Evolutionary conservation across 2,797 vertebrate genomes (phyloP), one percentile per base, ranked within the genome.

Genomic region (Spondyliosoma cantharus): DNA sequence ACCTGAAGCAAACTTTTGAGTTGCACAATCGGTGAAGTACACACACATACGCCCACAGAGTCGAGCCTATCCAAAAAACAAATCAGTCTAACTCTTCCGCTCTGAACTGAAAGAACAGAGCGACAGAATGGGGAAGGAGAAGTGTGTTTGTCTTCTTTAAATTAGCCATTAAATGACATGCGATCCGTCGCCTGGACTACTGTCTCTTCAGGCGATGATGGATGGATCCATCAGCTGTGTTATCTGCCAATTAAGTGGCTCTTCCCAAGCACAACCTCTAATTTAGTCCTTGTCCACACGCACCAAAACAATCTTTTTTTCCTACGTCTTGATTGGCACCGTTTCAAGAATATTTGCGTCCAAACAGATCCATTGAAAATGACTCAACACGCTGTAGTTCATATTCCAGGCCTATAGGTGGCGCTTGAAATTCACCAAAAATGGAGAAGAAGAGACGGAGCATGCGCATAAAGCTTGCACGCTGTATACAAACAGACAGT

Each of bases 141-240:
- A 12, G 57, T 59, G 58, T 85, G 56, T 86, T 84, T 89, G 82
- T 54, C 61, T 65, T 76, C 79, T 79, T 83, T 72, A 89, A 93
- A 92, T 92, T 78, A 82, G 54, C 84, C 89, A 92, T 84, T 93
- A 92, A 93, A 92, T 81, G 54, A 87, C 80, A 77, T 72, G 80
- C 69, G 60, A 78, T 85, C 62, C 48, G 62, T 83, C 46, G 27
- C 71, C 27, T 25, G 68, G 64, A 78, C 67, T 53, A 27, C 75
- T 76, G 84, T 86, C 80, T 79, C 29, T 37, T 14, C n/a, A 57
- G 73, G 49, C 17, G 2, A 82, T 92, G 92, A 94, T 92, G 70
- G 84, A 93, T 93, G 89, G 77, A 79, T 90, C 88, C 79, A 71
- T 93, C 89, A 81, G 64, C 76, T 66, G 32, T 57, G 73, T 63